These are phyloP conservation scores for Xenopus petersii DNA, from an alignment of 2,797 vertebrate species.

Conservation along the genomic window DNA sequence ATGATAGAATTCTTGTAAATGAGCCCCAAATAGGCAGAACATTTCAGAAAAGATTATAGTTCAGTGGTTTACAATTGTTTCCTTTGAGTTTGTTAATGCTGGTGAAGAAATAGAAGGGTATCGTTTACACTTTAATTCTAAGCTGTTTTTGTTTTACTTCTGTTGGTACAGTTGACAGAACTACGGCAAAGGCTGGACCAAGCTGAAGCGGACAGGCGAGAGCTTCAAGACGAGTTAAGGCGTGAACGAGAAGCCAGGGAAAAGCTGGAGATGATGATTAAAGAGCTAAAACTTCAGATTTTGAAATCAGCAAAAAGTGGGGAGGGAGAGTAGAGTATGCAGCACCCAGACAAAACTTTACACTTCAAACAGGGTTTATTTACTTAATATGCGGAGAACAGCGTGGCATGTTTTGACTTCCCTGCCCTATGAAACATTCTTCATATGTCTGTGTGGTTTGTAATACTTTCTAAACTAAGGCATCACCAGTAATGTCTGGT, in stretches of 20 bases:
- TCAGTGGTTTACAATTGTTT: too few species aligned
- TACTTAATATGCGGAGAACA: conserved; percentile 49
- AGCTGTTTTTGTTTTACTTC: neutral
- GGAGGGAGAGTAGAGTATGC: conserved; percentile 63
- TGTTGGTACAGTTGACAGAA: conserved; percentile 77
- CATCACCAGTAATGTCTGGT: neutral
- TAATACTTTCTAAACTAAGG: neutral
- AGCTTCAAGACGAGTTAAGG: conserved; percentile 89
- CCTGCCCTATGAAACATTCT: neutral
- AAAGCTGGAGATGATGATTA: conserved; percentile 86
- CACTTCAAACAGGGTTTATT: conserved; percentile 55
- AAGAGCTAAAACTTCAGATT: conserved; percentile 82
- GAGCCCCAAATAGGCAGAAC: too few species aligned
- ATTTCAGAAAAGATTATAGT: too few species aligned
- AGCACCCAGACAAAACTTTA: conserved; percentile 22
- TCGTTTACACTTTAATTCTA: neutral
- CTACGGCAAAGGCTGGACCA: conserved; percentile 84
- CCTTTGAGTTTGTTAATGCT: too few species aligned
- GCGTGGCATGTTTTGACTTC: conserved; percentile 8
- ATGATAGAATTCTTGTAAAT: too few species aligned
- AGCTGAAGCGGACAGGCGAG: conserved; percentile 86
- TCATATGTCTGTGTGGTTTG: neutral
- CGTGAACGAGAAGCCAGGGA: conserved; percentile 87
- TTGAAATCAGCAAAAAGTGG: conserved; percentile 67
- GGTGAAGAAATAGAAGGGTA: too few species aligned